These are phyloP conservation scores for Neocrepidodera transversa DNA, from an alignment of 2,888 invertebrate genomes.

Conservation along the genomic window DNA sequence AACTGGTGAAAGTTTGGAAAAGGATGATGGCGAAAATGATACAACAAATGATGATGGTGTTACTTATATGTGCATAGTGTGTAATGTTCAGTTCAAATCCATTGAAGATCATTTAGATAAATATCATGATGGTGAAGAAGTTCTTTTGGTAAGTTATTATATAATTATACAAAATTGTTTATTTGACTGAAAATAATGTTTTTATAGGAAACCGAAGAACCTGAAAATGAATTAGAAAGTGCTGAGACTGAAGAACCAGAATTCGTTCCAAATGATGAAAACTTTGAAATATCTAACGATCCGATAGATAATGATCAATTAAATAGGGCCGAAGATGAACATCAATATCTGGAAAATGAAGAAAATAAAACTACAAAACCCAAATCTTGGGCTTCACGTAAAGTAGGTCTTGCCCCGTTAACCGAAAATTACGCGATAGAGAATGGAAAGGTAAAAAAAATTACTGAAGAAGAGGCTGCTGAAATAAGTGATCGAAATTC, in stretches of 20 bases:
- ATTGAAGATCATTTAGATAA: conserved; percentile 71
- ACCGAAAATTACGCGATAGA: conserved; percentile 48
- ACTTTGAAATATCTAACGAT: conserved; percentile 6
- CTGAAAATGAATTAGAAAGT: conserved; percentile 26
- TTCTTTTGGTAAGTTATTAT: conserved; percentile 62
- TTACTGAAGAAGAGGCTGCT: conserved; percentile 45
- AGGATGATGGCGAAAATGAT: conserved; percentile 6
- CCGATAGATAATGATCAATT: conserved; percentile 45
- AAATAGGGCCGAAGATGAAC: conserved; percentile 51
- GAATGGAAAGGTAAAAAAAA: conserved; percentile 46
- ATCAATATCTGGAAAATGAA: conserved; percentile 63
- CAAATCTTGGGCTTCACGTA: conserved; percentile 62
- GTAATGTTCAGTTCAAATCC: conserved; percentile 69
- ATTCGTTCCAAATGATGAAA: conserved; percentile 1
- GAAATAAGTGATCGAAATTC: conserved; percentile 38
- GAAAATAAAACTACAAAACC: conserved; percentile 57
- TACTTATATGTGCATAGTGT: conserved; percentile 71
- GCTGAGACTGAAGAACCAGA: conserved; percentile 2
- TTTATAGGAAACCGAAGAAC: conserved; percentile 42
- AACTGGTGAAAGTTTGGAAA: conserved; percentile 12
- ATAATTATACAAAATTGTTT: background rate
- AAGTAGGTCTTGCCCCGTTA: conserved; percentile 44
- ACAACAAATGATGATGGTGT: conserved; percentile 52
- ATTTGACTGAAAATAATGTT: too few species aligned
- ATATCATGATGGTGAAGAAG: conserved; percentile 73